Evolutionary conservation across 2,888 invertebrate species (phyloP).

Genomic region (Choristoneura rosaceana): DNA sequence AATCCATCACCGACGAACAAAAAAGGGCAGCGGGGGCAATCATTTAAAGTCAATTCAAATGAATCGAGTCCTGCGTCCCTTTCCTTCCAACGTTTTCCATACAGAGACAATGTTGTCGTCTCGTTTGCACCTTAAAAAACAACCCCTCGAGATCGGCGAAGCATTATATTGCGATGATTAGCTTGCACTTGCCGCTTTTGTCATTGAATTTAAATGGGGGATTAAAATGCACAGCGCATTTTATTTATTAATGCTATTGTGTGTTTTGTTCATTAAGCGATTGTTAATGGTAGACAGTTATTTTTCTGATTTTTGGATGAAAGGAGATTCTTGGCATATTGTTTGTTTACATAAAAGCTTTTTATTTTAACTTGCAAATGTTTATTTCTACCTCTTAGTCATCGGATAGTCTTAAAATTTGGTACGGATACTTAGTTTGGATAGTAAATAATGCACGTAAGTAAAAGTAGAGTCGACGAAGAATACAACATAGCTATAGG

Average conservation of each 20-base stretch:
- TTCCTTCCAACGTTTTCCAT: constrained; percentile 49
- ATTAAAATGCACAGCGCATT: constrained; percentile 77
- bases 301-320: constrained; percentile 50
- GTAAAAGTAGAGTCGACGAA: too few relatives aligned
- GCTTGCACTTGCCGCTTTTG: constrained; percentile 77
- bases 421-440: too few relatives aligned
- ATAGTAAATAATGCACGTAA: too few relatives aligned
- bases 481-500: too few relatives aligned
- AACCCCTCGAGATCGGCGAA: constrained; percentile 71
- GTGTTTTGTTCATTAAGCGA: constrained; percentile 76
- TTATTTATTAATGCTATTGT: constrained; percentile 83
- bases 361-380: too few relatives aligned
- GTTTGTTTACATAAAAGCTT: too few relatives aligned
- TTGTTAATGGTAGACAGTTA: constrained; percentile 49
- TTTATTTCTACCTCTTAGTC: too few relatives aligned
- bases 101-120: constrained; percentile 51
- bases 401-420: too few relatives aligned
- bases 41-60: constrained; percentile 84
- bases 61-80: constrained; percentile 64
- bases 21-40: constrained; percentile 74
- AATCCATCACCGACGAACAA: constrained; percentile 80
- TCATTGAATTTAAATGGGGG: constrained; percentile 85
- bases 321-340: too few relatives aligned
- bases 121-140: constrained; percentile 67
- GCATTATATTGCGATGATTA: constrained; percentile 86